These are phyloP conservation scores for Beaufortia kweichowensis DNA, from an alignment of 2,113 vertebrate species.

Conservation along the genomic window DNA sequence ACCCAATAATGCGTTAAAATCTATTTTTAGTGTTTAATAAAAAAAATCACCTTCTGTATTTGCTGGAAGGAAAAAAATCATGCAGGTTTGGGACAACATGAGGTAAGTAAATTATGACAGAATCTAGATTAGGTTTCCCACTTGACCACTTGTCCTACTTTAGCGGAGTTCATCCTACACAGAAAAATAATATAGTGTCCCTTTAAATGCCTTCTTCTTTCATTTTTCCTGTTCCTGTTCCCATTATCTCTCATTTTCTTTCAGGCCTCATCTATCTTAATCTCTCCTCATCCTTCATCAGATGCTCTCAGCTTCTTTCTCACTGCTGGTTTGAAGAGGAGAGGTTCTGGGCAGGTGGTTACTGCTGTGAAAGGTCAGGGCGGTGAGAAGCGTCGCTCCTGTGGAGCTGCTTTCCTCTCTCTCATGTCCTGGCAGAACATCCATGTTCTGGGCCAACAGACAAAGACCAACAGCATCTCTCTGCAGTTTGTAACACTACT, in stretches of 20 bases:
- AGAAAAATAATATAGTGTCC: neutral
- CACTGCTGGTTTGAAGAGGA: slow-evolving; percentile 29
- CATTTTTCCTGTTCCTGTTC: slow-evolving; percentile 25
- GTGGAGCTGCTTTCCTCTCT: slow-evolving; percentile 15
- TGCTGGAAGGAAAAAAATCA: too few species aligned
- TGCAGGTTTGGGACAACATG: too few species aligned
- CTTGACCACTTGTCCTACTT: too few species aligned
- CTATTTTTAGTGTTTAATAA: too few species aligned
- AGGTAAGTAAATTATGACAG: too few species aligned
- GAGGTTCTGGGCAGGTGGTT: slow-evolving; percentile 36
- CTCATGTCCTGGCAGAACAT: slow-evolving; percentile 8
- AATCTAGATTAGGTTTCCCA: too few species aligned
- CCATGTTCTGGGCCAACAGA: slow-evolving; percentile 23
- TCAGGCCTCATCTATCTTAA: slow-evolving; percentile 18
- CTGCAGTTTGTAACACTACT: neutral
- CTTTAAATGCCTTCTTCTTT: slow-evolving; percentile 25
- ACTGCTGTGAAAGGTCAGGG: slow-evolving; percentile 30
- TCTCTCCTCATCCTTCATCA: slow-evolving; percentile 27
- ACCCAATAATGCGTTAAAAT: too few species aligned
- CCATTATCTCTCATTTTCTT: slow-evolving; percentile 47
- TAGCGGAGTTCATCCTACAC: neutral
- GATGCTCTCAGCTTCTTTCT: slow-evolving; percentile 1
- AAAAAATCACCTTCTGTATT: too few species aligned
- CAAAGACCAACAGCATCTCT: slow-evolving; percentile 14
- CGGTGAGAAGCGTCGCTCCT: slow-evolving; percentile 19